phyloP scores from a whole-genome alignment of 2,797 vertebrate species.

The Moxostoma hubbsi region DNA sequence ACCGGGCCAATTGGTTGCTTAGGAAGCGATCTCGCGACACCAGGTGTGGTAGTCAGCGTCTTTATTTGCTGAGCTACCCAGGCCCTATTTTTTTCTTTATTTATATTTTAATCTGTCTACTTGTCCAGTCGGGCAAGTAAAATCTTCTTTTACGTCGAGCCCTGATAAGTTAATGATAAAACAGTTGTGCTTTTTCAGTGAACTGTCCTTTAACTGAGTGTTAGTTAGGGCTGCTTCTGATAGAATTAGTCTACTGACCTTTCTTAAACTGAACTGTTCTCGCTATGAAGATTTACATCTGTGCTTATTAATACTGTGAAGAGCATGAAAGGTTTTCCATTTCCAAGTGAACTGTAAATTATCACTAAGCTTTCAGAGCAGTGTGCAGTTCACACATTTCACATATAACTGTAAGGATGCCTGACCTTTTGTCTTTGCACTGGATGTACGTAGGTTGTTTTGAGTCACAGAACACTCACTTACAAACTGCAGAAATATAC shows the following conservation, averaged over 20 bases:
- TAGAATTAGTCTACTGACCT: slow-evolving; percentile 38
- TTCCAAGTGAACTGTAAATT: not conserved
- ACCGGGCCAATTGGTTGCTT: no score
- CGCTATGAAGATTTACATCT: not conserved
- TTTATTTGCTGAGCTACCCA: no score
- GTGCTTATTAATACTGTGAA: slow-evolving; percentile 18
- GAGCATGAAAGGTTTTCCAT: not conserved
- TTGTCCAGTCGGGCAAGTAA: no score
- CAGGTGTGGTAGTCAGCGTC: no score
- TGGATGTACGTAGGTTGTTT: slow-evolving; percentile 57
- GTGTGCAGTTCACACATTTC: slow-evolving; percentile 39
- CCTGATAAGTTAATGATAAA: no score
- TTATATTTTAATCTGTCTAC: no score
- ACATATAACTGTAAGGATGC: slow-evolving; percentile 50
- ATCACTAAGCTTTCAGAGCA: slow-evolving; percentile 7
- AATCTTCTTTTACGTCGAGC: no score
- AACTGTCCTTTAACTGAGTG: slow-evolving; percentile 24
- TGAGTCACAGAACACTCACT: slow-evolving; percentile 50
- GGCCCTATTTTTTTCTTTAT: no score
- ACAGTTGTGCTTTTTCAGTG: no score
- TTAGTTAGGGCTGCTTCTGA: slow-evolving; percentile 43
- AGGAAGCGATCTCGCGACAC: no score
- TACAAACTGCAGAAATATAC: slow-evolving; percentile 63
- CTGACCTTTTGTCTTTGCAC: slow-evolving; percentile 62
- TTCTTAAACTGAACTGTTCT: slow-evolving; percentile 39